Conservation (phyloP, 2,888 invertebrate genomes). For the Eurytoma adleriae region DNA sequence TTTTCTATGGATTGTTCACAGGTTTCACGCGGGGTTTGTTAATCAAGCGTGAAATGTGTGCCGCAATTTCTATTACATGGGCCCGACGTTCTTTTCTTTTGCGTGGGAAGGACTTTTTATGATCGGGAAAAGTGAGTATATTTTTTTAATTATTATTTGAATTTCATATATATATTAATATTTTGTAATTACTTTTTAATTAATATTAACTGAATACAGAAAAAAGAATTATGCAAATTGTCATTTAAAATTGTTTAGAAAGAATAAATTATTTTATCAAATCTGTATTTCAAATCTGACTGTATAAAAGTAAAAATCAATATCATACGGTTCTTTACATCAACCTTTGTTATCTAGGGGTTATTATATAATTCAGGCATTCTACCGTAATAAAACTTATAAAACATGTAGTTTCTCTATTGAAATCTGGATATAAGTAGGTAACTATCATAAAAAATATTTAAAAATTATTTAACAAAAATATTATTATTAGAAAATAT, state of each 20-base stretch:
- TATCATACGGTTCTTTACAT: too few species aligned
- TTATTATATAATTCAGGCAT: too few species aligned
- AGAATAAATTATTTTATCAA: too few species aligned
- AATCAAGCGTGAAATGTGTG: constrained; percentile 33
- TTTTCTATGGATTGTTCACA: not conserved
- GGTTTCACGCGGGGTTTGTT: not conserved
- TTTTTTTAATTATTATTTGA: too few species aligned
- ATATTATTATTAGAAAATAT: not conserved
- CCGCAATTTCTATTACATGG: not conserved
- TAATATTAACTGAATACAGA: not conserved
- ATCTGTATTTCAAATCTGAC: not conserved
- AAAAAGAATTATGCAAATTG: too few species aligned
- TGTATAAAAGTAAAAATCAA: too few species aligned
- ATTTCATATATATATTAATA: not conserved
- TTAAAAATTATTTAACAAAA: not conserved
- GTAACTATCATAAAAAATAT: not conserved
- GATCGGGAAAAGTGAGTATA: not conserved
- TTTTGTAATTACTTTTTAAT: not conserved
- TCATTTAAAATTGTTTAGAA: too few species aligned
- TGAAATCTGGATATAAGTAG: too few species aligned
- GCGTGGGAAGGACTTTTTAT: constrained; percentile 21
- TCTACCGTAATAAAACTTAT: too few species aligned
- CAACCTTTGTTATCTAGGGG: too few species aligned
- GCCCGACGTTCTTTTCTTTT: not conserved
- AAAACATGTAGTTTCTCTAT: too few species aligned